phyloP scores from a whole-genome alignment of 2,113 vertebrate genomes.

The Limanda limanda region DNA sequence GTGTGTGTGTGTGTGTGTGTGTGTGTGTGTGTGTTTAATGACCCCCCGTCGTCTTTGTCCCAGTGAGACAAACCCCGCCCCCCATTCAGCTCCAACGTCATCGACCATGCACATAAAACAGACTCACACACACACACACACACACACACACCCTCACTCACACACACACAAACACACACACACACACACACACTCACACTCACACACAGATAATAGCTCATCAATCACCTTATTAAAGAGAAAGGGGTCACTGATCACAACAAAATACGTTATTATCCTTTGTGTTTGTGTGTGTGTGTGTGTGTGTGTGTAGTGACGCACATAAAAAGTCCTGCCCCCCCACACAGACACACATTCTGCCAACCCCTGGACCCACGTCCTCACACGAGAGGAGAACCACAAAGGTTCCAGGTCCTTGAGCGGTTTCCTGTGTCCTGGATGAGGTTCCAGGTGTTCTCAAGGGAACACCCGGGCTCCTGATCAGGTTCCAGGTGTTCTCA shows the following conservation, averaged over 20 bases:
- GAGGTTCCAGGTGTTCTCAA: background rate
- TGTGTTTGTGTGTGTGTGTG: constrained; percentile 1
- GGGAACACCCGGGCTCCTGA: background rate
- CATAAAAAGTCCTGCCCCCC: constrained; percentile 5
- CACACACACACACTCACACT: constrained; percentile 2
- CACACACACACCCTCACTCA: background rate
- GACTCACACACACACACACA: background rate
- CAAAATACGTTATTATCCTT: background rate
- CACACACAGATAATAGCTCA: constrained; percentile 27
- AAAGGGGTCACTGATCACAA: constrained; percentile 27
- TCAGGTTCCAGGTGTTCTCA: no score
- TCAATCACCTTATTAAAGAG: constrained; percentile 49
- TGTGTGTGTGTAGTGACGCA: constrained; percentile 16
- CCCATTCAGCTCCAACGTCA: constrained; percentile 68
- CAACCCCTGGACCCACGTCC: background rate
- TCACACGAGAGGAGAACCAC: background rate
- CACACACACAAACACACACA: background rate
- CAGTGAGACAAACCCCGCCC: constrained; percentile 42
- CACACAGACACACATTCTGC: background rate
- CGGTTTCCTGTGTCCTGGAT: background rate
- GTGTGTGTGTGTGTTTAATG: constrained; percentile 53
- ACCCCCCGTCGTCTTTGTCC: constrained; percentile 63
- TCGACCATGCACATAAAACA: constrained; percentile 31
- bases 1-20: constrained; percentile 36
- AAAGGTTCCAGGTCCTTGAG: background rate